Conservation (phyloP, 2,797 vertebrate species). For the Orientallactaga sibirica region DNA sequence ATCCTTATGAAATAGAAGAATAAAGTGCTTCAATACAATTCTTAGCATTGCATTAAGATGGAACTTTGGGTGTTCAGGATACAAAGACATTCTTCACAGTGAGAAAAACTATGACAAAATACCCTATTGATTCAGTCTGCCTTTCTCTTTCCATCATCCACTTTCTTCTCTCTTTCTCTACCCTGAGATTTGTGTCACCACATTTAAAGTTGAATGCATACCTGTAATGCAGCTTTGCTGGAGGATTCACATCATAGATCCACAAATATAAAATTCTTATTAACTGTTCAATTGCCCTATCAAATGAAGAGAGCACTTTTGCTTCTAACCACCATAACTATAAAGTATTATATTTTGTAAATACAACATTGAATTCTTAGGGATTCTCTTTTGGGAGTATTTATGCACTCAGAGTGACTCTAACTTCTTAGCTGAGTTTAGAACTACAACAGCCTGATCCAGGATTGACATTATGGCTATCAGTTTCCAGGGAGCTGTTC, state of each 20-base stretch:
- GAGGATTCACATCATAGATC: background rate
- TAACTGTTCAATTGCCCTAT: background rate
- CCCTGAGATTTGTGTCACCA: background rate
- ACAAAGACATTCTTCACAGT: background rate
- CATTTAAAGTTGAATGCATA: background rate
- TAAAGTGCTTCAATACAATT: background rate
- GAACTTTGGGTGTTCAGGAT: background rate
- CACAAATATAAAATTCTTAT: background rate
- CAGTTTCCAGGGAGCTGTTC: background rate
- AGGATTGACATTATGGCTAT: background rate
- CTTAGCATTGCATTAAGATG: background rate
- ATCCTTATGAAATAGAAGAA: background rate
- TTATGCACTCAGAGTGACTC: constrained; percentile 1
- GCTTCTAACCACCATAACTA: background rate
- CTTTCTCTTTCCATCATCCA: background rate
- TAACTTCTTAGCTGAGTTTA: background rate
- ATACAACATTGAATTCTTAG: background rate
- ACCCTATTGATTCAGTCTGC: background rate
- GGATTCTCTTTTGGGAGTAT: background rate
- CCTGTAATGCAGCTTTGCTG: background rate
- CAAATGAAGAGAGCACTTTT: background rate
- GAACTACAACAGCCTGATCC: background rate
- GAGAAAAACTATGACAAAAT: background rate
- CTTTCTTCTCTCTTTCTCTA: background rate
- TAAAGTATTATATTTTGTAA: background rate